Base-by-base conservation (phyloP, 2,797 vertebrate genomes). In the Gadopsis marmoratus region DNA sequence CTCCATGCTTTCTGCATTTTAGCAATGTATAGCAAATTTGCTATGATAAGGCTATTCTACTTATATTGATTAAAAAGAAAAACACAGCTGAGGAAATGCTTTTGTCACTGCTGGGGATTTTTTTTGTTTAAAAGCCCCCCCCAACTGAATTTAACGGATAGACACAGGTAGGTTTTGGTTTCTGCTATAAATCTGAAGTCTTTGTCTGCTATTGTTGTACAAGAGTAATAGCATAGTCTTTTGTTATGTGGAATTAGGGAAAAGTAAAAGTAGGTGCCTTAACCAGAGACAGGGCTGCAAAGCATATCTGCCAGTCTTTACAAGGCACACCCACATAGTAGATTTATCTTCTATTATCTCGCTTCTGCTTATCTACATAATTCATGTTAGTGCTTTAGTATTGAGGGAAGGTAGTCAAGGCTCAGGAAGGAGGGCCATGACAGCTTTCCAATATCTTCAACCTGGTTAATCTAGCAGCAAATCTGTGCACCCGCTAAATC, bases 371-470 rank as follows among this genome's bases (percentile, higher is more conserved):
- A 86, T 85, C 82, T 85, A 64, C 84, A 81, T 84, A 86, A 85
- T 79, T 84, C 83, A 83, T 83, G 78, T 78, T 61, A 12, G 67
- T 55, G 81, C 81, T 83, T 76, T 69, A 60, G 83, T 80, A 84
- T 65, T 73, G 81, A 75, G 68, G 47, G 54, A 73, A 63, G 53
- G 50, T 51, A 62, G 79, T 68, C 62, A 64, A 78, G 48, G 79
- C 76, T 84, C 73, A 62, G 55, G 62, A 51, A 81, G 43, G 53
- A 65, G 19, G 68, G 50, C 43, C 41, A 65, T 79, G 79, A 90
- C 81, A 84, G 79, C 60, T 84, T 86, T 84, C 65, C 81, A 68
- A 88, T 90, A 85, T 82, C 58, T 86, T 83, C 61, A 90, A 31
- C 74, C 33, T 66, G 73, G 71, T 80, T 84, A 79, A 83, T 82